A percentile compares a stretch with the other conserved stretches of the same genome.
These are phyloP conservation scores for Pollicipes pollicipes DNA, from an alignment of 1,140 invertebrate species.

Conservation along the genomic window DNA sequence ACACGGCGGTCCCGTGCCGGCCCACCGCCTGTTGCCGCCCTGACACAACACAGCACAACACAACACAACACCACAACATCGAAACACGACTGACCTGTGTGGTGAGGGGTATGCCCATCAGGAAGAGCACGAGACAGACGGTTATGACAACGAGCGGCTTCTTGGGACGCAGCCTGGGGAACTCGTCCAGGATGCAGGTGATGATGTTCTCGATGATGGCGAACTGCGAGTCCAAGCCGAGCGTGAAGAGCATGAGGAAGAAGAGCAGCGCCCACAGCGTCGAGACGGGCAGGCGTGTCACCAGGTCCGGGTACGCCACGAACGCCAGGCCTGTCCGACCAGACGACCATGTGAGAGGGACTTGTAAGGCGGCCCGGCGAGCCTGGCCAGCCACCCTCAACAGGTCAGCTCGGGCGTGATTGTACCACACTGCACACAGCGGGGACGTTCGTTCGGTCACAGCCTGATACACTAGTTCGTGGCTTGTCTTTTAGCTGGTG, in stretches of 20 bases:
- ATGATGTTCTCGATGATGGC: slow-evolving; percentile 28
- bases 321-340: slow-evolving; percentile 34
- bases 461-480: too few species aligned
- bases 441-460: too few species aligned
- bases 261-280: slow-evolving; percentile 35
- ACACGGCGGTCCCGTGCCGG: too few species aligned
- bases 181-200: slow-evolving; percentile 31
- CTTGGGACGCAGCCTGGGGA: slow-evolving; percentile 36
- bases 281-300: slow-evolving; percentile 24
- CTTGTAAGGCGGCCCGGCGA: slow-evolving; percentile 26
- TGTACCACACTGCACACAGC: slow-evolving; percentile 21
- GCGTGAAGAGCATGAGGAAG: slow-evolving; percentile 37
- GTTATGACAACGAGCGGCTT: slow-evolving; percentile 36
- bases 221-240: slow-evolving; percentile 21
- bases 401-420: too few species aligned
- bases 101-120: slow-evolving; percentile 45
- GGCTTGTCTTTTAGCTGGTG: too few species aligned
- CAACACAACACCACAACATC: too few species aligned
- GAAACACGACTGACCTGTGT: slow-evolving; percentile 31
- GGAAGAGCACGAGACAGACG: slow-evolving; percentile 39
- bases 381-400: slow-evolving; percentile 20
- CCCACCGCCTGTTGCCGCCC: too few species aligned
- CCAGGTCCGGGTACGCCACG: slow-evolving; percentile 28
- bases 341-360: slow-evolving; percentile 25
- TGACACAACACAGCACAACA: too few species aligned